Percentiles rank a stretch among this genome's conserved stretches.
These are phyloP conservation scores for Perognathus longimembris DNA, from an alignment of 2,113 vertebrate genomes.

Conservation along the genomic window DNA sequence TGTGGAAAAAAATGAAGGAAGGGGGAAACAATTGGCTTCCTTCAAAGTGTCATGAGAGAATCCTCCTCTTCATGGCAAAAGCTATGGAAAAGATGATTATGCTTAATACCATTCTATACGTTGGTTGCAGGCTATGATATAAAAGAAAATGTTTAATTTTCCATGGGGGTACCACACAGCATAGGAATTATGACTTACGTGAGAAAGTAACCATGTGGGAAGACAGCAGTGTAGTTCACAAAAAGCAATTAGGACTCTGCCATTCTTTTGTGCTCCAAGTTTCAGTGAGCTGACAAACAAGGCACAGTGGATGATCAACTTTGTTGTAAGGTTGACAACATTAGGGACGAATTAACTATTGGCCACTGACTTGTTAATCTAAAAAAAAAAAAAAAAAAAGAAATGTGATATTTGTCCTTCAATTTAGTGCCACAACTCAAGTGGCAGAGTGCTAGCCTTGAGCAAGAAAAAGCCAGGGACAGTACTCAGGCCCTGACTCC, in stretches of 20 bases:
- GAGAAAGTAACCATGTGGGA: constrained; percentile 26
- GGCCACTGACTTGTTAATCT: not conserved
- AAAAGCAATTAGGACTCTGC: constrained; percentile 28
- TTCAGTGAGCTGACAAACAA: constrained; percentile 19
- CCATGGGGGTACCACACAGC: constrained; percentile 50
- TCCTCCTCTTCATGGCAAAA: constrained; percentile 47
- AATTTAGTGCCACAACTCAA: not conserved
- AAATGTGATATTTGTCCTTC: constrained; percentile 28
- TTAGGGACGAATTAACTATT: constrained; percentile 6
- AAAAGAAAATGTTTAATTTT: constrained; percentile 69
- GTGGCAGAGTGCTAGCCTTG: too few relatives aligned
- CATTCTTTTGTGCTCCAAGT: constrained; percentile 28
- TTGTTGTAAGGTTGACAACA: not conserved
- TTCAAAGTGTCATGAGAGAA: constrained; percentile 76
- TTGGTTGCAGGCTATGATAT: constrained; percentile 56
- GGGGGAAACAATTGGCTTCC: constrained; percentile 76
- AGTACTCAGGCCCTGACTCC: too few relatives aligned
- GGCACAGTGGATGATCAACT: constrained; percentile 42
- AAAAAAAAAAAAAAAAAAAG: not conserved
- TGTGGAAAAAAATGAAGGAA: constrained; percentile 74
- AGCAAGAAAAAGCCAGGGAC: too few relatives aligned
- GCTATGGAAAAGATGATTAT: constrained; percentile 69
- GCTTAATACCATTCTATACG: constrained; percentile 43
- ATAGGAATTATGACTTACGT: constrained; percentile 60
- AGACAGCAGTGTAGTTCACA: constrained; percentile 1